Conservation (phyloP, 2,797 vertebrate genomes). For the Semotilus atromaculatus region DNA sequence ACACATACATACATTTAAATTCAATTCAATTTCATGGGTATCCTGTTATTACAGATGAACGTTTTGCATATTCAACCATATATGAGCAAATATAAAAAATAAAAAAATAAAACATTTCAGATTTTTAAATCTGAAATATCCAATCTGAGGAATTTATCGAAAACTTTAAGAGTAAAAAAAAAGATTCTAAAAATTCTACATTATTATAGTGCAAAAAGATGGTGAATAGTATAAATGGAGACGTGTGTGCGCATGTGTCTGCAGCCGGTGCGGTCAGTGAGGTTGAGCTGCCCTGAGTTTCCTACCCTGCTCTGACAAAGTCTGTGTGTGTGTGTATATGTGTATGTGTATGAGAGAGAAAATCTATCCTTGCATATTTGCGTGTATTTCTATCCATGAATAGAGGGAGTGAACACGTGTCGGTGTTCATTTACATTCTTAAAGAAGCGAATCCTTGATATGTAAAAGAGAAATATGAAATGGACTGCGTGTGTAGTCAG, state of each 20-base stretch:
- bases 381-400: conserved; percentile 34
- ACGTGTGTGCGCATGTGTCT: conserved; percentile 48
- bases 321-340: conserved; percentile 30
- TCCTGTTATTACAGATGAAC: neutral
- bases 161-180: neutral
- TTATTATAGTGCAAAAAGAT: conserved; percentile 5
- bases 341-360: neutral
- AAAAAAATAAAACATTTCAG: neutral
- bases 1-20: neutral
- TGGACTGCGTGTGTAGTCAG: conserved; percentile 46
- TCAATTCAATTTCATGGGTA: neutral
- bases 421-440: conserved; percentile 40
- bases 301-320: conserved; percentile 53
- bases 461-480: conserved; percentile 38
- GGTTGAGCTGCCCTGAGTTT: conserved; percentile 56
- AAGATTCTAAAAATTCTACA: neutral
- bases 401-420: conserved; percentile 26
- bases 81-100: neutral
- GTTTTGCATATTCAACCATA: neutral
- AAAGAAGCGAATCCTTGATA: conserved; percentile 26
- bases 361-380: conserved; percentile 35
- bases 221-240: conserved; percentile 39
- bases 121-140: neutral
- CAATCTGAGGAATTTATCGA: neutral
- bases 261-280: conserved; percentile 55